phyloP scores from a whole-genome alignment of 1,140 invertebrate species.

The Eumaeus atala region DNA sequence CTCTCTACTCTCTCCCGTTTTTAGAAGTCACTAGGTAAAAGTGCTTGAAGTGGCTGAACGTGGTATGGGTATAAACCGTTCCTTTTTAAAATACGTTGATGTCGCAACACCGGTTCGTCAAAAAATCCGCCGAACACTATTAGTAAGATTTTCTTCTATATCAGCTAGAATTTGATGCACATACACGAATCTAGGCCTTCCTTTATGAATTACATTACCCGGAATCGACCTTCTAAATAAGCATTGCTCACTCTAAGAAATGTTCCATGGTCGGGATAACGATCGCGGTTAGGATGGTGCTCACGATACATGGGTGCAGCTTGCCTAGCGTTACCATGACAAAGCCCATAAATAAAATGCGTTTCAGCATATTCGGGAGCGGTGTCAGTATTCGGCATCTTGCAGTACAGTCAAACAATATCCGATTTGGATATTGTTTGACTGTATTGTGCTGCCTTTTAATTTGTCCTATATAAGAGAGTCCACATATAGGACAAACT shows the following conservation, averaged over 20 bases:
- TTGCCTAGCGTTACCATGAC: conserved; percentile 13
- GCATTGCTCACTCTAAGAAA: conserved; percentile 11
- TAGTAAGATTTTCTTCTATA: conserved; percentile 10
- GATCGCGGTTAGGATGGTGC: too few relatives aligned
- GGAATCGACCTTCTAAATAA: conserved; percentile 15
- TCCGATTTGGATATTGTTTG: too few relatives aligned
- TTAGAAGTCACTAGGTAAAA: neutral
- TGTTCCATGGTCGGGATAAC: conserved; percentile 8
- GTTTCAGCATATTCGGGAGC: conserved; percentile 12
- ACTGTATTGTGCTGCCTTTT: too few relatives aligned
- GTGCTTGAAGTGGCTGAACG: conserved; percentile 5
- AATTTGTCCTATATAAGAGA: too few relatives aligned
- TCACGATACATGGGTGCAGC: conserved; percentile 10
- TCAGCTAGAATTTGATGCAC: conserved; percentile 10
- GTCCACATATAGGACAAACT: too few relatives aligned
- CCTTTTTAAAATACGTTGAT: neutral
- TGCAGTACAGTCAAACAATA: conserved; percentile 13
- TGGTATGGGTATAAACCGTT: conserved; percentile 1
- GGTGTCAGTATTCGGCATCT: conserved; percentile 11
- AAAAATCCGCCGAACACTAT: conserved; percentile 14
- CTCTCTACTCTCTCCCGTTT: neutral
- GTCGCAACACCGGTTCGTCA: conserved; percentile 12
- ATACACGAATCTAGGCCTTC: conserved; percentile 4
- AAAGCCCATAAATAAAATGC: conserved; percentile 7
- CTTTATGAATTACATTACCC: neutral